Conservation (phyloP, 2,113 vertebrate genomes). For the Lates calcarifer region DNA sequence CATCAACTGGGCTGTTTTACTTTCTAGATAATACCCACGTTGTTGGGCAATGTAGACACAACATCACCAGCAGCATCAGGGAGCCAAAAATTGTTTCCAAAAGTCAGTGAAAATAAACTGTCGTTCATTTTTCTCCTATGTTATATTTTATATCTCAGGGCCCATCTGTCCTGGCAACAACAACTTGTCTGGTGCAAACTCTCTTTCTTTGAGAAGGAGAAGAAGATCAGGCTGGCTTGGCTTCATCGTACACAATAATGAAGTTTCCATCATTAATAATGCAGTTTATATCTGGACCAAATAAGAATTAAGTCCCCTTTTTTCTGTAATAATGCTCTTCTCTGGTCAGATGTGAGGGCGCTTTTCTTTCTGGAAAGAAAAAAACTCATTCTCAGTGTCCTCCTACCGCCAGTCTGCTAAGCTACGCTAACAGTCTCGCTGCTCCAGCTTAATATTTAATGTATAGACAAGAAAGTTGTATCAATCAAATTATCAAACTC, state of each 20-base stretch:
- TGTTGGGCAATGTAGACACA: slow-evolving; percentile 17
- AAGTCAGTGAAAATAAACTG: neutral
- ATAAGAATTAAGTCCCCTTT: too few relatives aligned
- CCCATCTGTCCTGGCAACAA: neutral
- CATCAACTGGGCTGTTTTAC: slow-evolving; percentile 28
- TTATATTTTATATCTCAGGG: too few relatives aligned
- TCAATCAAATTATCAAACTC: too few relatives aligned
- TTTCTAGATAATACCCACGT: neutral
- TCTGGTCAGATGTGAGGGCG: too few relatives aligned
- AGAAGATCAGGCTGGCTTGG: neutral
- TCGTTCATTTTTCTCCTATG: slow-evolving; percentile 1
- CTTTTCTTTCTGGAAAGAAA: too few relatives aligned
- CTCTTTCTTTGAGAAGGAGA: neutral
- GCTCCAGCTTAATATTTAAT: too few relatives aligned
- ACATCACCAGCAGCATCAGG: slow-evolving; percentile 9
- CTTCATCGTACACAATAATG: neutral
- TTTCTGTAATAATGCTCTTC: too few relatives aligned
- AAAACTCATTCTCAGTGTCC: too few relatives aligned
- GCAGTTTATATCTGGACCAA: neutral
- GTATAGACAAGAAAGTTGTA: too few relatives aligned
- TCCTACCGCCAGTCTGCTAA: too few relatives aligned
- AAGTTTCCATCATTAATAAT: neutral
- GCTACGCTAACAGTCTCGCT: too few relatives aligned
- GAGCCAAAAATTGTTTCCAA: neutral
- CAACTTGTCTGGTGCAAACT: too few relatives aligned